Conservation (phyloP, 2,113 vertebrate genomes). For the Chaetodon auriga region DNA sequence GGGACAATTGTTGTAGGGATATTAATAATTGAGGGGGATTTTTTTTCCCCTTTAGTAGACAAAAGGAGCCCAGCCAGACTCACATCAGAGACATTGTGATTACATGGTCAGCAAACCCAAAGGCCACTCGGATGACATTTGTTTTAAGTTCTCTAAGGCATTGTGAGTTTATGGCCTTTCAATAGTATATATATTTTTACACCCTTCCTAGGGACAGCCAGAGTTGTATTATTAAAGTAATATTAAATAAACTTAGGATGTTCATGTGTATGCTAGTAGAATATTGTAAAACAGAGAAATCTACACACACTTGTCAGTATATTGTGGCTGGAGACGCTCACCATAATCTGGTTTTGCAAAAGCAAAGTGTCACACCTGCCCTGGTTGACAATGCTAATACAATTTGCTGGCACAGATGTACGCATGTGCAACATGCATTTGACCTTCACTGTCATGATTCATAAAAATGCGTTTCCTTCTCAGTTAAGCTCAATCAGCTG, state of each 20-base stretch:
- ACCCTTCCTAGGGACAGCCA: too few relatives aligned
- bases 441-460: background rate
- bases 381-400: background rate
- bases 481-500: too few relatives aligned
- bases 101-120: background rate
- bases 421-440: background rate
- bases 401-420: background rate
- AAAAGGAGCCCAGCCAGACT: background rate
- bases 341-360: too few relatives aligned
- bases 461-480: background rate
- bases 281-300: too few relatives aligned
- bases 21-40: background rate
- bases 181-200: too few relatives aligned
- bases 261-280: too few relatives aligned
- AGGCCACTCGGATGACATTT: background rate
- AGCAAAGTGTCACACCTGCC: background rate
- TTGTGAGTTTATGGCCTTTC: background rate
- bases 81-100: background rate
- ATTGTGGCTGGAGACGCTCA: too few relatives aligned
- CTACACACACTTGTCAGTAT: too few relatives aligned
- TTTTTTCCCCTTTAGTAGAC: background rate
- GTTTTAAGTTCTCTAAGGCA: background rate
- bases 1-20: background rate
- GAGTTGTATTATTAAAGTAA: too few relatives aligned
- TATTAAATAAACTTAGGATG: too few relatives aligned